Base-by-base conservation (phyloP, 2,113 vertebrate genomes). In the Laticauda laticaudata region DNA sequence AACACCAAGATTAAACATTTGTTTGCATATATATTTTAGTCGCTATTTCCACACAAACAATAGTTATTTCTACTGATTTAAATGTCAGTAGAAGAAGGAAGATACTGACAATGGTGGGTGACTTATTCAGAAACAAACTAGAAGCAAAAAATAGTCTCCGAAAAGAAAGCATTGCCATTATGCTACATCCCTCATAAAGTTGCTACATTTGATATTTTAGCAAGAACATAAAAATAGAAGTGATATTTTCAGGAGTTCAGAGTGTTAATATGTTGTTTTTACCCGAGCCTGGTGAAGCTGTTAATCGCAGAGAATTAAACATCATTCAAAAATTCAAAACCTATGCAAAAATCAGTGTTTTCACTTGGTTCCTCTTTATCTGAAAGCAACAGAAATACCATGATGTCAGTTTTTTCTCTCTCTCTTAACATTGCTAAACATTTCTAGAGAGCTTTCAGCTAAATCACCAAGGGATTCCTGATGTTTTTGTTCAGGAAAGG, bases 161-260 rank as follows among this genome's bases (percentile, higher is more conserved):
- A 48, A 90, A 90, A 59, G 26, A 43, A 81, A 57, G n/a, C 1
- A 43, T 43, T 90, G 24, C 53, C 48, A 45, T 89, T 54, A 57
- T n/a, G 85, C 15, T 51, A 59, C 93, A 88, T 69, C 81, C 15
- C 29, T 54, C 34, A 91, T 89, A 54, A 20, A 21, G 48, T 91
- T 26, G 1, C 21, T 90, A 45, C 29, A 7, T 55, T 86, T 93
- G 93, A 9, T 91, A 0, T 90, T 26, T 86, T 43, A 51, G 87
- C 34, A 90, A 34, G 91, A 11, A 88, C 59, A 93, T 69, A 59
- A 91, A 94, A 94, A 94, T 1, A 92, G 54, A 89, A 92, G 8
- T 24, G 18, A 75, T 87, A 54, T 89, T 93, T 91, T 91, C 48
- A 59, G 86, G 87, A 54, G 12, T 34, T 10, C 23, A 7, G 2